phyloP scores from a whole-genome alignment of 2,113 vertebrate genomes.

The Crotalus helleri region DNA sequence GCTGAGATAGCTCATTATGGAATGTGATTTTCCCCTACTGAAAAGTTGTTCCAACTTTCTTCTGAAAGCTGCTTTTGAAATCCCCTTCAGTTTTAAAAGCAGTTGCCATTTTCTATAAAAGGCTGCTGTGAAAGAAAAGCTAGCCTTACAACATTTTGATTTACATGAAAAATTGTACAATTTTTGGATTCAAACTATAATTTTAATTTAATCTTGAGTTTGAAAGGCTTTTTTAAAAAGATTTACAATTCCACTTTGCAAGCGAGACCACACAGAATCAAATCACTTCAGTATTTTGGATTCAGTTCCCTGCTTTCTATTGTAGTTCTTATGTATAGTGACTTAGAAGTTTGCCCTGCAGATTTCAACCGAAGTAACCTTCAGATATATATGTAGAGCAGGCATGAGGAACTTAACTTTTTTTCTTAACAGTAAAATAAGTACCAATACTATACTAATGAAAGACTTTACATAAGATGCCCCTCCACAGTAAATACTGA shows the following conservation, averaged over 20 bases:
- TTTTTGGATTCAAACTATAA: background rate
- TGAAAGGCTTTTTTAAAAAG: background rate
- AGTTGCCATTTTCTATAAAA: background rate
- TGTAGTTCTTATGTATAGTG: background rate
- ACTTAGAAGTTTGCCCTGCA: background rate
- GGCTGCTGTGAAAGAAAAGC: background rate
- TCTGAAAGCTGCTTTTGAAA: background rate
- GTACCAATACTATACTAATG: background rate
- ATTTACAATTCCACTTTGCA: too few relatives aligned
- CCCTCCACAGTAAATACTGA: background rate
- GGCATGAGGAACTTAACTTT: background rate
- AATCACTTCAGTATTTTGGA: background rate
- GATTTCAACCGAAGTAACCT: background rate
- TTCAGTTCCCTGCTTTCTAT: background rate
- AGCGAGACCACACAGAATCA: background rate
- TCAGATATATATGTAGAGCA: background rate
- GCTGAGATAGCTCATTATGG: background rate
- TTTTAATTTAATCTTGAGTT: background rate
- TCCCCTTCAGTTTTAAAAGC: background rate
- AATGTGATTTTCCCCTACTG: background rate
- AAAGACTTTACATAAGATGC: background rate
- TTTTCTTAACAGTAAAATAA: background rate
- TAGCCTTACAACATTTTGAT: background rate
- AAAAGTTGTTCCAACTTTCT: background rate
- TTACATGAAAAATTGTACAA: background rate